phyloP scores from a whole-genome alignment of 1,140 invertebrate species.

The Drosophila prosaltans region DNA sequence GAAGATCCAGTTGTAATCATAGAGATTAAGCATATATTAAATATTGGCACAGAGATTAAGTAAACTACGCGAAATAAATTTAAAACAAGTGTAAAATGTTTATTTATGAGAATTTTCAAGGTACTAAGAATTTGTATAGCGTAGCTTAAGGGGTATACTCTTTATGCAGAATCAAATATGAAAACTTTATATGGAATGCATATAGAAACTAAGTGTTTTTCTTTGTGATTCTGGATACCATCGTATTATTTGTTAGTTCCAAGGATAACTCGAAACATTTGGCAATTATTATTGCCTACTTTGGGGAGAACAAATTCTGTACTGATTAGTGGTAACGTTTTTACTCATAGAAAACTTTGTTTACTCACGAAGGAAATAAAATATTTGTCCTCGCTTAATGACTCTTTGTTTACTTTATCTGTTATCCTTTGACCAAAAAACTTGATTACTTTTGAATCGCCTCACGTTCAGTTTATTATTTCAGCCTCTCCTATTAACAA shows the following conservation, averaged over 20 bases:
- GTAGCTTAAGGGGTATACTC: no score
- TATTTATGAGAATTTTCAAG: neutral
- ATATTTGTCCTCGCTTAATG: neutral
- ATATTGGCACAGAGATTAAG: neutral
- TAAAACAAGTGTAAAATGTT: neutral
- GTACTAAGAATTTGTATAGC: no score
- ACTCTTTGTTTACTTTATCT: neutral
- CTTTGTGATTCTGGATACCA: no score
- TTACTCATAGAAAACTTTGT: no score
- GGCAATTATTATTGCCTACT: neutral
- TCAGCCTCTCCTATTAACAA: constrained; percentile 67
- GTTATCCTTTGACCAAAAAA: neutral
- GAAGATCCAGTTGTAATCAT: neutral
- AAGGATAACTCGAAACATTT: no score
- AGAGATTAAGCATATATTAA: neutral
- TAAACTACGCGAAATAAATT: neutral
- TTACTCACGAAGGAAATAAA: no score
- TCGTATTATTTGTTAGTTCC: no score
- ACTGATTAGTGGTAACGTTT: no score
- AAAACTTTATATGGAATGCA: no score
- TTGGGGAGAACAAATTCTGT: neutral
- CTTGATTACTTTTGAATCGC: neutral
- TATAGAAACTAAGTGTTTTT: no score
- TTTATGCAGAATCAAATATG: no score
- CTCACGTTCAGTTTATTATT: constrained; percentile 23